These are phyloP conservation scores for Callipepla californica DNA, from an alignment of 2,113 vertebrate species.

Conservation along the genomic window DNA sequence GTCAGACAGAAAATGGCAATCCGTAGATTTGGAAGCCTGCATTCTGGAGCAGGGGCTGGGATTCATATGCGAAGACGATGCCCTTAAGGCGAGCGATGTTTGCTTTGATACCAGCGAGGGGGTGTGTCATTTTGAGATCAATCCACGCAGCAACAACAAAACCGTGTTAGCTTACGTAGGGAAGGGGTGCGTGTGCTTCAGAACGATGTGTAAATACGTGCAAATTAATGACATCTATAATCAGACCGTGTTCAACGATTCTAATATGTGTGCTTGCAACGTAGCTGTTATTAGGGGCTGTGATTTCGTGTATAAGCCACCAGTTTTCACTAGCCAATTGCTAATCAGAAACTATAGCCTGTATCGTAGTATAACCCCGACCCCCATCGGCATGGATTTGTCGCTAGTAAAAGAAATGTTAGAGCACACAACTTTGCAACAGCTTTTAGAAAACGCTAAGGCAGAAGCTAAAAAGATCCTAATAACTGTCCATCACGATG, in stretches of 20 bases:
- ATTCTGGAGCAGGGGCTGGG: constrained; percentile 67
- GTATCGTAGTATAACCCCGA: constrained; percentile 51
- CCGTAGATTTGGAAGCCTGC: constrained; percentile 63
- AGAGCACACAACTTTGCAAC: constrained; percentile 51
- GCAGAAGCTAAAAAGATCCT: constrained; percentile 59
- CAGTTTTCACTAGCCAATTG: constrained; percentile 40
- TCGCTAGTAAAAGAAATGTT: constrained; percentile 58
- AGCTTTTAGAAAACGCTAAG: constrained; percentile 66
- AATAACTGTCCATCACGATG: constrained; percentile 52
- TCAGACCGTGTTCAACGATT: constrained; percentile 36
- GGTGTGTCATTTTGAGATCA: constrained; percentile 68
- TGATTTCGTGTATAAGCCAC: constrained; percentile 54
- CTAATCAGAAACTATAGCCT: constrained; percentile 66
- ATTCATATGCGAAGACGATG: constrained; percentile 64
- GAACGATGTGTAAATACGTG: constrained; percentile 20
- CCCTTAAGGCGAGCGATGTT: constrained; percentile 45
- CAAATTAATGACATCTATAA: constrained; percentile 57
- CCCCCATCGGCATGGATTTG: constrained; percentile 61
- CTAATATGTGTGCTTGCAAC: constrained; percentile 66
- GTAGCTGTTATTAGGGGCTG: constrained; percentile 66
- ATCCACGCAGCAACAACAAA: constrained; percentile 40
- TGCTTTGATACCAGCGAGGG: constrained; percentile 70
- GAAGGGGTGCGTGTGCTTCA: constrained; percentile 60
- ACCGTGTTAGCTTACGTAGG: constrained; percentile 25
- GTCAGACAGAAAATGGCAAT: constrained; percentile 50